Conservation (phyloP, 2,797 vertebrate species). For the Acanthurus tractus region DNA sequence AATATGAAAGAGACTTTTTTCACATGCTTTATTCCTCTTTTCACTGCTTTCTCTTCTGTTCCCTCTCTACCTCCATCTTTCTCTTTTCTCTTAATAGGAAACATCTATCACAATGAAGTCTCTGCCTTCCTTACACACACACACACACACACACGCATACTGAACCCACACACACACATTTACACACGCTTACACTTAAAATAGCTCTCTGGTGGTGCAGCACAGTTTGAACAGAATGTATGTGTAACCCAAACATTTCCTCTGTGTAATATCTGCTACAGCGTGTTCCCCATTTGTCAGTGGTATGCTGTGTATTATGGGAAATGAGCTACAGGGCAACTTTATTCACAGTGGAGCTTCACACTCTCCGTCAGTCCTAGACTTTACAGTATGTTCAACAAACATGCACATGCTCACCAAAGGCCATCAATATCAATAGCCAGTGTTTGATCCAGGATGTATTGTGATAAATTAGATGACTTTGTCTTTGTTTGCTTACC, state of each 20-base stretch:
- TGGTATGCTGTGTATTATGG: conserved; percentile 22
- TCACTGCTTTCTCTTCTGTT: conserved; percentile 3
- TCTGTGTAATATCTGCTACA: conserved; percentile 44
- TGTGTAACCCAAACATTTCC: conserved; percentile 40
- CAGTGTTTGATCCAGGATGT: conserved; percentile 18
- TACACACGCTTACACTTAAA: conserved; percentile 26
- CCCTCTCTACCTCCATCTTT: conserved; percentile 21
- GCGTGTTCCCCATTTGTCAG: conserved; percentile 38
- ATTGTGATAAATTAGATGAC: conserved; percentile 62
- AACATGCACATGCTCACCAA: not conserved
- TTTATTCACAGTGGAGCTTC: conserved; percentile 31
- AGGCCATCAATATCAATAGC: conserved; percentile 26
- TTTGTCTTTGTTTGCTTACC: conserved; percentile 40
- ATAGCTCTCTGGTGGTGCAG: conserved; percentile 37
- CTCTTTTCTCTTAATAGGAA: conserved; percentile 53
- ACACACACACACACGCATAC: conserved; percentile 25
- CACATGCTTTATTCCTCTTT: conserved; percentile 13
- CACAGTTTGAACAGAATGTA: conserved; percentile 36
- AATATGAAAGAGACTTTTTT: conserved; percentile 23
- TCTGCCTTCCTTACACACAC: conserved; percentile 15
- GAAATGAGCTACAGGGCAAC: conserved; percentile 31
- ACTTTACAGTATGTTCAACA: not conserved
- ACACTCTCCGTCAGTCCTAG: conserved; percentile 12
- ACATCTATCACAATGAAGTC: conserved; percentile 69
- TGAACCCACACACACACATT: conserved; percentile 14